Percentiles rank a stretch among this genome's conserved stretches.
Evolutionary conservation across 2,888 invertebrate species (phyloP).

Genomic region (Euclidia mi): DNA sequence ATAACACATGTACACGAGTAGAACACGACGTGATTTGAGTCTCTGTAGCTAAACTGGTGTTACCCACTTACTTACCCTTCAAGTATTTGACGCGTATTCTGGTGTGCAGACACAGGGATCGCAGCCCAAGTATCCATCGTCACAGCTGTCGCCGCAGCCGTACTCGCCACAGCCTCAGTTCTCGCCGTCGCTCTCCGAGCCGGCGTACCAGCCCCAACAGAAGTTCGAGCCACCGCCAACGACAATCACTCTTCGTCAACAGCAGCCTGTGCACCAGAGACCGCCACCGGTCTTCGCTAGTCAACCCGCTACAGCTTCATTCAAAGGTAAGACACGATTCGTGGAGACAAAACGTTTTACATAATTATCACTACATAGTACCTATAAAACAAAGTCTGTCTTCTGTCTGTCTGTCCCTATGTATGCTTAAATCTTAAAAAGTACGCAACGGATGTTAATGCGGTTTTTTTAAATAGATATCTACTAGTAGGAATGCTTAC

Average conservation of each 20-base stretch:
- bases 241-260: conserved; percentile 93
- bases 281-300: conserved; percentile 94
- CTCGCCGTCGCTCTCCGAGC: conserved; percentile 73
- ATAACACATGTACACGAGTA: conserved; percentile 31
- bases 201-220: conserved; percentile 90
- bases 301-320: conserved; percentile 94
- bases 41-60: conserved; percentile 9
- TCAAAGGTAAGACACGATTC: conserved; percentile 85
- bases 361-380: too few species aligned
- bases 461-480: too few species aligned
- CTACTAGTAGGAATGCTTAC: too few species aligned
- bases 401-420: too few species aligned
- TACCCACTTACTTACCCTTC: not conserved
- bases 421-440: too few species aligned
- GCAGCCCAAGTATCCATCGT: conserved; percentile 59
- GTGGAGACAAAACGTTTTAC: not conserved
- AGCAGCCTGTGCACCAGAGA: conserved; percentile 93
- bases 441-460: too few species aligned
- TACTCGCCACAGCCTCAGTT: conserved; percentile 68
- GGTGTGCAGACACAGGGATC: conserved; percentile 57
- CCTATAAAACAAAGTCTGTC: too few species aligned
- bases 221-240: conserved; percentile 91
- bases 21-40: conserved; percentile 16
- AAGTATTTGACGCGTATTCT: not conserved
- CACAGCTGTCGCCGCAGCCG: conserved; percentile 63